Percentiles rank a stretch among this genome's conserved stretches.
Evolutionary conservation across 53 echinoderm and acorn worm genomes (phyloP).

Genomic region (Henricia sp.): DNA sequence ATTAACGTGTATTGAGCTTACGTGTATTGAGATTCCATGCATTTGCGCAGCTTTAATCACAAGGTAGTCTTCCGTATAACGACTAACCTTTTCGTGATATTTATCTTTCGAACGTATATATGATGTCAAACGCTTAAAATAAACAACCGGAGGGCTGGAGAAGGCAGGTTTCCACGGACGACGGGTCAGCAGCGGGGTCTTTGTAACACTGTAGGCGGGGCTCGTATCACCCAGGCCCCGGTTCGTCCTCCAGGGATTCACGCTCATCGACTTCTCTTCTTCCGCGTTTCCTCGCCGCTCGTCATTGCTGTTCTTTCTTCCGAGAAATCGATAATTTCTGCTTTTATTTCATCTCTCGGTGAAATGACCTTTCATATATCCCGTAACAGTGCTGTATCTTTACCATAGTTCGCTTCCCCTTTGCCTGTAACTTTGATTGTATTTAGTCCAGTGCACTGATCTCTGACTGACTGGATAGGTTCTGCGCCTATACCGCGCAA

Average conservation of each 20-base stretch:
- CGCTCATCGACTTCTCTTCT: neutral
- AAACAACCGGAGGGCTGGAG: slow-evolving; percentile 36
- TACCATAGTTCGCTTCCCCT: too few relatives aligned
- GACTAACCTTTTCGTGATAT: slow-evolving; percentile 7
- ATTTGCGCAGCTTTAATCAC: neutral
- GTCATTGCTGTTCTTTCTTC: neutral
- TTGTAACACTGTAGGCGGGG: neutral
- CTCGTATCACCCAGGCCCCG: neutral
- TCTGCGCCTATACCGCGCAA: too few relatives aligned
- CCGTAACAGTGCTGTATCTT: too few relatives aligned
- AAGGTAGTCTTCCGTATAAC: neutral
- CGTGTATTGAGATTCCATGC: too few relatives aligned
- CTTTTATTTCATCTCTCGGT: neutral
- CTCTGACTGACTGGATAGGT: too few relatives aligned
- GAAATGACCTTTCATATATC: too few relatives aligned
- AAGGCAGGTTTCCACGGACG: slow-evolving; percentile 5
- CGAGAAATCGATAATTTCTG: slow-evolving; percentile 13
- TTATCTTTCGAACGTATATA: slow-evolving; percentile 49
- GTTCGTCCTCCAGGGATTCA: neutral
- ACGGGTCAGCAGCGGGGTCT: neutral
- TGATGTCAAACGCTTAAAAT: slow-evolving; percentile 33
- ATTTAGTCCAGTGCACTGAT: too few relatives aligned
- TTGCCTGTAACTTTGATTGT: too few relatives aligned
- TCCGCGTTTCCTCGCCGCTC: neutral
- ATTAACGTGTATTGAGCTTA: too few relatives aligned